phyloP scores from a whole-genome alignment of 1,140 invertebrate species.

The Episyrphus balteatus region DNA sequence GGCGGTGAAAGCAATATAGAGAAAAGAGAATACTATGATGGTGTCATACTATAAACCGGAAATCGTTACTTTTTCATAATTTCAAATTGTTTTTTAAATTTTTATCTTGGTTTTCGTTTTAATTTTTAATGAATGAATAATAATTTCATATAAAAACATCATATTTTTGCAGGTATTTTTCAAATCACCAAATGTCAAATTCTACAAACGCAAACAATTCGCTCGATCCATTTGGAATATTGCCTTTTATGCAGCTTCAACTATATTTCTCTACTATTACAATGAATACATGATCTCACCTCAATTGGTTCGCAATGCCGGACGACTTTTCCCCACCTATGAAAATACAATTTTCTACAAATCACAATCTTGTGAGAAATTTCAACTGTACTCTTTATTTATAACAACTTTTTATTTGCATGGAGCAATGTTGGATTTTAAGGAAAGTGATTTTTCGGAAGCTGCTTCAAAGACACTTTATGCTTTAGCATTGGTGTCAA shows the following conservation, averaged over 20 bases:
- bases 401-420: conserved; percentile 33
- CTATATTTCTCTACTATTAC: conserved; percentile 29
- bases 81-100: no score
- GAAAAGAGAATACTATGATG: no score
- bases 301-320: conserved; percentile 28
- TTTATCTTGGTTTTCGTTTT: no score
- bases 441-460: conserved; percentile 28
- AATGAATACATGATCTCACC: conserved; percentile 33
- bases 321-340: conserved; percentile 29
- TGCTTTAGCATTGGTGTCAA: conserved; percentile 21
- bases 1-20: no score
- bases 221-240: conserved; percentile 32
- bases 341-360: conserved; percentile 32
- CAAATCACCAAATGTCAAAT: conserved; percentile 28
- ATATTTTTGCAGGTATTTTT: conserved; percentile 25
- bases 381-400: conserved; percentile 32
- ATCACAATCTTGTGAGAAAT: conserved; percentile 30
- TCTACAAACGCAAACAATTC: conserved; percentile 31
- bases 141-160: no score
- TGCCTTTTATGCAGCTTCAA: conserved; percentile 28
- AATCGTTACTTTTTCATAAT: no score
- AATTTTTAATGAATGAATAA: no score
- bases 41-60: no score
- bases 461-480: conserved; percentile 30
- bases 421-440: conserved; percentile 30